Evolutionary conservation across 2,888 invertebrate species (phyloP), one percentile per base, ranked within the genome.

Genomic region (Eurois occulta): DNA sequence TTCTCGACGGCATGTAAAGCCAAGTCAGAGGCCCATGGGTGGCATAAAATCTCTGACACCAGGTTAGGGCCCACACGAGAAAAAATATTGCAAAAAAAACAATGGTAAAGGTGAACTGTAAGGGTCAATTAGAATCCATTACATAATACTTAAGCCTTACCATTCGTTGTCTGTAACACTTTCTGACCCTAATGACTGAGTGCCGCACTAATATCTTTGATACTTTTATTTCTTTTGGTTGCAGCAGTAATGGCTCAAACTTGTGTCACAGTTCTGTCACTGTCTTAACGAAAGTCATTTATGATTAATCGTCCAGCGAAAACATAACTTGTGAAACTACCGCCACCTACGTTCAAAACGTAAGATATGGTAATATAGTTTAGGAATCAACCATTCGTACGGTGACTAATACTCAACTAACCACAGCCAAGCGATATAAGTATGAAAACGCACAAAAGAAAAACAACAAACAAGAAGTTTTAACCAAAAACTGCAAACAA

Each of bases 401-500:
- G n/a, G 46, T 74, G 64, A 74, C n/a, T 64, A 65, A 67, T 62
- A 35, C 24, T 0, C 24, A 46, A 52, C 1, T 18, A 52, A 24
- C 7, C 21, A 75, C 75, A 55, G 55, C 28, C 2, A 69, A 70
- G 8, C 65, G 58, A 41, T 58, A 75, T 60, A 55, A 70, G 70
- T 32, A 8, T 11, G 46, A 69, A 46, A 43, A 67, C 32, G 2
- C 32, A 71, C n/a, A 82, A 70, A 81, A 74, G 72, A 73, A 24
- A 80, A 43, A 4, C 4, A 72, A 72, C 55, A 70, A 78, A 74
- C 48, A 68, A 83, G 55, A 60, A 84, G 62, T 62, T 52, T 81
- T 83, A 46, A 82, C 64, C 65, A 81, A 85, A 83, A 76, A 72
- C 62, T 69, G 64, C 78, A 82, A 92, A 89, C 88, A 88, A 88